Base-by-base conservation (phyloP, 2,888 invertebrate genomes). In the Epirrhoe alternata region DNA sequence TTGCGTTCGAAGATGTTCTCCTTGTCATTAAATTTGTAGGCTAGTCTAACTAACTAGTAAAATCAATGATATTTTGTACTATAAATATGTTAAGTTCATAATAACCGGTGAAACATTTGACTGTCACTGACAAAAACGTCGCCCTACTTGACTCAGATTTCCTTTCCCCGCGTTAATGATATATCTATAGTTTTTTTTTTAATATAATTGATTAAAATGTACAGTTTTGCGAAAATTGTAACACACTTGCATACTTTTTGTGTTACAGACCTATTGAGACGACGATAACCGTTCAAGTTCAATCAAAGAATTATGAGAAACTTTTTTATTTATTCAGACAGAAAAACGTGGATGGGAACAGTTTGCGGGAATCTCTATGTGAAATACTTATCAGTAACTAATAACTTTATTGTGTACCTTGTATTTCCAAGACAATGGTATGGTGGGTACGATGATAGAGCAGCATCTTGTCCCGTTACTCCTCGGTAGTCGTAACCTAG, bases 401-500 rank as follows among this genome's bases (percentile, higher is more conserved):
- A 61, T 67, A 55, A 60, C 38, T 54, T 54, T 14, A 63, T 56
- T 56, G 63, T 59, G 47, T 49, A 50, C 50, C 33, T 42, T 61
- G 53, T 52, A 33, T 17, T 38, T 47, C 24, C 14, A 17, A 8
- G 38, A 33, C 59, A 63, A 60, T 60, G 52, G 16, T 47, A 14
- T 16, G 47, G 14, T 24, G 10, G 55, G 52, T 61, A 57, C 65
- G 10, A 5, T 56, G 50, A 33, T 31, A 38, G 14, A 42, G 16
- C 55, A 35, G 56, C 53, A 52, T 38, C 56, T 60, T 53, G 55
- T 56, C 1, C 67, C 67, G 64, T 57, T 68, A 57, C 42, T 57
- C 42, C 8, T 50, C 38, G 49, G 50, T 42, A 68, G 67, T 64
- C 60, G 30, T 57, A 24, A 57, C 60, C 56, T 64, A 63, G 67